phyloP scores from a whole-genome alignment of 1,140 invertebrate species.

The Eupristina koningsbergeri region DNA sequence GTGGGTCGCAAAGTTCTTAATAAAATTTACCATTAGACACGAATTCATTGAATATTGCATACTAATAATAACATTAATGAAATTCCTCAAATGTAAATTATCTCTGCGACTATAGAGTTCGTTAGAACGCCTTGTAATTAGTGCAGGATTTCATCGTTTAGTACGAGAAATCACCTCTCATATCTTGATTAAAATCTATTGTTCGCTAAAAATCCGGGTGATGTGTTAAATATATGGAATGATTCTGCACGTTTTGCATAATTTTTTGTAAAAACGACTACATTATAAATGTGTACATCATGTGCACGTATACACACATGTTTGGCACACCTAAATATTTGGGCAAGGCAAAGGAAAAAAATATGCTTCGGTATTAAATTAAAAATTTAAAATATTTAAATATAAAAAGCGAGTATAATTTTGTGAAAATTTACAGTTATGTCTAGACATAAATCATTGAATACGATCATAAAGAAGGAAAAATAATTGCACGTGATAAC shows the following conservation, averaged over 20 bases:
- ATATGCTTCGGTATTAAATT: no score
- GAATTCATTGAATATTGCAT: constrained; percentile 26
- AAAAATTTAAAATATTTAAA: not conserved
- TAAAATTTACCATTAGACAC: constrained; percentile 8
- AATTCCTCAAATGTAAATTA: constrained; percentile 38
- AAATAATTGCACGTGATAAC: no score
- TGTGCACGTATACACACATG: no score
- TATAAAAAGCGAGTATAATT: not conserved
- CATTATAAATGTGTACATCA: no score
- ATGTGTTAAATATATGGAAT: not conserved
- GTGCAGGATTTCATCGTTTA: constrained; percentile 10
- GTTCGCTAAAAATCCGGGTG: not conserved
- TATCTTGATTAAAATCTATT: constrained; percentile 29
- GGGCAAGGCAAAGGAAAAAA: not conserved
- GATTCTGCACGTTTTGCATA: no score
- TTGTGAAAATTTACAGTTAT: not conserved
- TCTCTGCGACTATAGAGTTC: not conserved
- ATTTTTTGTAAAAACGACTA: no score
- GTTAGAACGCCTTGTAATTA: constrained; percentile 12
- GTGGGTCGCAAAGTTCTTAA: constrained; percentile 21
- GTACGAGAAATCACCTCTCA: constrained; percentile 7
- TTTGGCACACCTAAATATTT: no score
- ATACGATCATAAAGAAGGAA: not conserved
- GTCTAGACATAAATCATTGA: not conserved
- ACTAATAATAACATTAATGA: constrained; percentile 24